Conservation (phyloP, 2,888 invertebrate species). For the Catocala sponsa region DNA sequence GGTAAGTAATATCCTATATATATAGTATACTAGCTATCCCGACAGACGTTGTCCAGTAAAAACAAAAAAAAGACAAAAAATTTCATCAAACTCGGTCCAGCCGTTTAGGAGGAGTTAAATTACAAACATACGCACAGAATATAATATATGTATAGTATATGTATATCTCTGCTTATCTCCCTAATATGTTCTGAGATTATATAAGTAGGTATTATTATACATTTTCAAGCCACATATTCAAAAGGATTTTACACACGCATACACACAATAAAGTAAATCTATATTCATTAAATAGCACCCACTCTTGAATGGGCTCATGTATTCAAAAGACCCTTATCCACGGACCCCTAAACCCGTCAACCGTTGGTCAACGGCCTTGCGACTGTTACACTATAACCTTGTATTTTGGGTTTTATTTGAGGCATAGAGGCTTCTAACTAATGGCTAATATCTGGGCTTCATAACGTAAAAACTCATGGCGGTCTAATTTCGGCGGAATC, state of each 20-base stretch:
- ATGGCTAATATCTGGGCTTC: slow-evolving; percentile 40
- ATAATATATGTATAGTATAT: too few relatives aligned
- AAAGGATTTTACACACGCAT: background rate
- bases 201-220: too few relatives aligned
- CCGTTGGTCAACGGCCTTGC: slow-evolving; percentile 46
- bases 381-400: slow-evolving; percentile 36
- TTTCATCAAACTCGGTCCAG: too few relatives aligned
- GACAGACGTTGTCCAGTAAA: too few relatives aligned
- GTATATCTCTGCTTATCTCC: too few relatives aligned
- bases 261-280: slow-evolving; percentile 1
- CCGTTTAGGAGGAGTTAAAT: too few relatives aligned
- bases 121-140: too few relatives aligned
- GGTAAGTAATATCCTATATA: too few relatives aligned
- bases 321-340: slow-evolving; percentile 2
- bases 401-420: slow-evolving; percentile 44
- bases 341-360: slow-evolving; percentile 30
- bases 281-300: slow-evolving; percentile 8
- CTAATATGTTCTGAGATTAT: too few relatives aligned
- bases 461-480: slow-evolving; percentile 39
- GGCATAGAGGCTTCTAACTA: slow-evolving; percentile 33
- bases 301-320: slow-evolving; percentile 1
- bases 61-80: too few relatives aligned
- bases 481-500: slow-evolving; percentile 42
- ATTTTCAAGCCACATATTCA: too few relatives aligned
- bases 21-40: too few relatives aligned